Evolutionary conservation across 2,888 invertebrate species (phyloP), one percentile per base, ranked within the genome.

Genomic region (Pyralis farinalis): DNA sequence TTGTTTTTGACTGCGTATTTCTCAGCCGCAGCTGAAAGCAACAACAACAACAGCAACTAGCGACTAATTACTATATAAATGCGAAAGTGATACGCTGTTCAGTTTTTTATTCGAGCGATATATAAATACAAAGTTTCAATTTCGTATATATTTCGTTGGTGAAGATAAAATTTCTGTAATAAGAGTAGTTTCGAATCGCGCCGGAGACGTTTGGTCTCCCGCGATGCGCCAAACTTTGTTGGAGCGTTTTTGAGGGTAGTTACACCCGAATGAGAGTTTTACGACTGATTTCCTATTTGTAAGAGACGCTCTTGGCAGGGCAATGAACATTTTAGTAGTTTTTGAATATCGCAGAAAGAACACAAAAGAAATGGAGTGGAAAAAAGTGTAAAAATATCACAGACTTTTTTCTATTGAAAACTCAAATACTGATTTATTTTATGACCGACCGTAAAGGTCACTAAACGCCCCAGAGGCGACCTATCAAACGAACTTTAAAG

Each of bases 401-500:
- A 16, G 16, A 2, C 3, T 16, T 16, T 16, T 16, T 34, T 44
- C 42, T 47, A 60, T 54, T 49, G 63, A 63, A 62, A 64, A 65
- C 49, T 58, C 45, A 61, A 61, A 56, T 49, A 52, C 44, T 50
- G 44, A 62, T 66, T 69, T 70, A 66, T 68, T 67, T 69, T 55
- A 64, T 55, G 52, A 44, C 46, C 41, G 41, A 52, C 51, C 39
- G 55, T 55, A 61, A 69, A 66, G 69, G 72, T 67, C 67, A 61
- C 46, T 56, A 53, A 53, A 54, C 53, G 49, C 51, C 44, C 51
- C 50, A 43, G 56, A 53, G 60, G 69, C 66, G 68, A 73, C 74
- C 76, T 67, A 82, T 82, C 76, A 81, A 80, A 74, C 58, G 66
- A 74, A 79, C 71, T 83, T 73, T 74, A 77, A 81, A 72, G 76